These are phyloP conservation scores for Cryptoblepharus egeriae DNA, from an alignment of 2,797 vertebrate genomes.

Conservation along the genomic window DNA sequence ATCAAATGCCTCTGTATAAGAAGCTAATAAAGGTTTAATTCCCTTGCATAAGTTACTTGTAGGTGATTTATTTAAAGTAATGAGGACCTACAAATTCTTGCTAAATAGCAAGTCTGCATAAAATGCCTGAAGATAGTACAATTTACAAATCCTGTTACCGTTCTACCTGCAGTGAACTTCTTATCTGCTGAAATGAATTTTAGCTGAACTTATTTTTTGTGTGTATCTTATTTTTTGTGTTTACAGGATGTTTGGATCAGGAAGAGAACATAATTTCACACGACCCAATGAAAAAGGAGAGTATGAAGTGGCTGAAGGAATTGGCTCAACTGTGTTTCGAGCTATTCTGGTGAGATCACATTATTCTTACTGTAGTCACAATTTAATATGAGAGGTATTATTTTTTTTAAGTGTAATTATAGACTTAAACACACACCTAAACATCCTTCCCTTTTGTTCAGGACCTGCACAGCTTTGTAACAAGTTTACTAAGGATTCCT, in stretches of 20 bases:
- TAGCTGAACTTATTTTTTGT: slow-evolving; percentile 19
- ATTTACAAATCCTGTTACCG: not conserved
- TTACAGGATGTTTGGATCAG: slow-evolving; percentile 97
- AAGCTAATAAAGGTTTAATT: not conserved
- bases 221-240: slow-evolving; percentile 14
- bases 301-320: slow-evolving; percentile 97
- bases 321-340: slow-evolving; percentile 97
- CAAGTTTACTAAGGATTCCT: not conserved
- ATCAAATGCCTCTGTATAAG: not conserved
- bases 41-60: not conserved
- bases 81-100: not conserved
- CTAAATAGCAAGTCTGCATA: not conserved
- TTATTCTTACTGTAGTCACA: not conserved
- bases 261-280: slow-evolving; percentile 98
- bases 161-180: not conserved
- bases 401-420: not conserved
- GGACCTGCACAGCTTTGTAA: not conserved
- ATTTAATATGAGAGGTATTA: not conserved
- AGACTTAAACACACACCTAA: not conserved
- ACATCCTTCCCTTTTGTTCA: not conserved
- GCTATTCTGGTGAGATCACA: slow-evolving; percentile 92
- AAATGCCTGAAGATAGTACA: not conserved
- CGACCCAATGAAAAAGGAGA: slow-evolving; percentile 98
- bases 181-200: not conserved
- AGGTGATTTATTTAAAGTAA: not conserved